These are phyloP conservation scores for Chamaedrilus cognettii DNA, from an alignment of 2,888 invertebrate species.

Conservation along the genomic window DNA sequence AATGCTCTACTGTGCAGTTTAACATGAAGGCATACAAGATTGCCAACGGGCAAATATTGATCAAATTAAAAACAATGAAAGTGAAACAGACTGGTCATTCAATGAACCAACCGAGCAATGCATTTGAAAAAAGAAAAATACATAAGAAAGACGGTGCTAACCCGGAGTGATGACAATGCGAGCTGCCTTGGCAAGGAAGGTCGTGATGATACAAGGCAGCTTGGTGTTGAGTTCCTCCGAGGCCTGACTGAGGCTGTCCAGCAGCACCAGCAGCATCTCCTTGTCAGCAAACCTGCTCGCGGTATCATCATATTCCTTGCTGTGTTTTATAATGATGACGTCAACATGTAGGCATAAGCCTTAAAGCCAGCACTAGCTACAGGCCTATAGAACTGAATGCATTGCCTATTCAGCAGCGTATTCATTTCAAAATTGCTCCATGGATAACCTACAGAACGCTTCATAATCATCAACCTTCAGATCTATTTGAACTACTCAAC, in stretches of 20 bases:
- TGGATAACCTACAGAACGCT: background rate
- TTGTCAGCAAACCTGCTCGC: constrained; percentile 62
- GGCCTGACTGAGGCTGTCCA: constrained; percentile 71
- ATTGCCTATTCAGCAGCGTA: too few relatives aligned
- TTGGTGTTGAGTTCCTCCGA: constrained; percentile 62
- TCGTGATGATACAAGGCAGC: constrained; percentile 67
- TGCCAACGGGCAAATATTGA: too few relatives aligned
- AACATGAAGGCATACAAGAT: background rate
- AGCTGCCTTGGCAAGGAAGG: constrained; percentile 73
- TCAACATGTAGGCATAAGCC: too few relatives aligned
- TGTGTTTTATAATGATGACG: too few relatives aligned
- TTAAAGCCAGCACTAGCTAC: too few relatives aligned
- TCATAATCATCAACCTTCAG: background rate
- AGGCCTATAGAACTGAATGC: too few relatives aligned
- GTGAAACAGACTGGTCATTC: too few relatives aligned
- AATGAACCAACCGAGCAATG: too few relatives aligned
- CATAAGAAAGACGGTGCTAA: constrained; percentile 30
- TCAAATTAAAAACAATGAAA: too few relatives aligned
- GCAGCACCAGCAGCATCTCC: constrained; percentile 71
- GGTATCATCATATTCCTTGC: background rate
- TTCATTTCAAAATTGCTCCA: background rate
- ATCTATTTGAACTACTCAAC: too few relatives aligned
- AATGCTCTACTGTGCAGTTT: background rate
- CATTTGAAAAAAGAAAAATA: too few relatives aligned
- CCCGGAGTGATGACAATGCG: constrained; percentile 73